Evolutionary conservation across 2,888 invertebrate genomes (phyloP), one percentile per base, ranked within the genome.

Genomic region (Taenaris catops): DNA sequence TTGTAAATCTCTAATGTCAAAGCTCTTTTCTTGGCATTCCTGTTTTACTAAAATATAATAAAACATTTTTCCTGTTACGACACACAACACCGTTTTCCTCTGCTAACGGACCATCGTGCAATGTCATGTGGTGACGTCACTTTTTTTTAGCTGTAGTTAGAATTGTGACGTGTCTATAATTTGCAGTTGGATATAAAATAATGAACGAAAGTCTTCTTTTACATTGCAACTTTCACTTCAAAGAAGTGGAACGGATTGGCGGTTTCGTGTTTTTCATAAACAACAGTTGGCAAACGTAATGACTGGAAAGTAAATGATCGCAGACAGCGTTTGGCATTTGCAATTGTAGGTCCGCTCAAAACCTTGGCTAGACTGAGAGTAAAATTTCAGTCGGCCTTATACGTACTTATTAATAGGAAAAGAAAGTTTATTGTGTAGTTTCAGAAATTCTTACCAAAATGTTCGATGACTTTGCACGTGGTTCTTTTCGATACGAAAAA

Each of bases 171-270:
- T 28, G 20, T 28, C 19, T 20, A 10, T 27, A 11, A 12, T 20
- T 19, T 6, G 17, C 3, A 8, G 17, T 17, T 9, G 11, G 12
- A 12, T 28, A 12, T 20, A 8, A 20, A 20, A 12, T n/a, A 19
- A 28, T 19, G 11, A 38, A 27, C 24, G 34, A 41, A 41, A 32
- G 38, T 32, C 9, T 19, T 10, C 16, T 28, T 35, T 14, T 16
- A 17, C 17, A 19, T 20, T 5, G 11, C 25, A 25, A 33, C 38
- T 42, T 42, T 42, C 42, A 28, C 34, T 38, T 32, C 17, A 16
- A 14, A 2, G 27, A 25, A 8, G n/a, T 24, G n/a, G 8, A 18
- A n/a, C 16, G 6, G 10, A n/a, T 2, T 28, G 19, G 12, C 6
- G 9, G 9, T 23, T 23, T 25, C 8, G 4, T 11, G 10, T 26